Evolutionary conservation across 2,113 vertebrate genomes (phyloP).

Genomic region (Phalacrocorax carbo): DNA sequence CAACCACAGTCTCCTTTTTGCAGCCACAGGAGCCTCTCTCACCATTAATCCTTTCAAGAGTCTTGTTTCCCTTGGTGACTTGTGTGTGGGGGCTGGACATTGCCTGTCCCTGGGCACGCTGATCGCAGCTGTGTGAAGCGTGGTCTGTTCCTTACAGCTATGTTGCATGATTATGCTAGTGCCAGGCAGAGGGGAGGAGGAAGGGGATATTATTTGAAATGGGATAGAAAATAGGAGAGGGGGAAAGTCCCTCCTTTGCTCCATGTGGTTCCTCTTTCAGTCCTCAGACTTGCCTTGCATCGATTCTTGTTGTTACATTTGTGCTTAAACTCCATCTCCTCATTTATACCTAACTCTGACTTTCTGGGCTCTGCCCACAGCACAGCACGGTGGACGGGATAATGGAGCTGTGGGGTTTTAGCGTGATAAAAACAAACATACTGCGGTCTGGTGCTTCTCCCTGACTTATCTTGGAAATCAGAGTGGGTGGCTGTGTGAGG

Average conservation of each 20-base stretch:
- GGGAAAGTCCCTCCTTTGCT: not conserved
- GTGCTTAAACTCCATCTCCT: not conserved
- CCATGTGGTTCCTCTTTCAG: not conserved
- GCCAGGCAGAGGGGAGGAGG: not conserved
- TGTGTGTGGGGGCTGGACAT: not conserved
- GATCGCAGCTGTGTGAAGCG: accelerated
- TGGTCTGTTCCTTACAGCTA: not conserved
- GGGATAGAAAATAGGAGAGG: not conserved
- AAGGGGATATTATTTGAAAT: not conserved
- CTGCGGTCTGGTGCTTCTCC: not conserved
- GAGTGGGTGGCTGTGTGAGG: not conserved
- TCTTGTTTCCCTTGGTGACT: not conserved
- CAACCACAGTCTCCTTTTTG: not conserved
- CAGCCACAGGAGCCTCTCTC: not conserved
- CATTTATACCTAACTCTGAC: not conserved
- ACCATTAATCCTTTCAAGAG: not conserved
- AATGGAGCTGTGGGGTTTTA: not conserved
- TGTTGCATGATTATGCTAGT: not conserved
- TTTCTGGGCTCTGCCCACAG: not conserved
- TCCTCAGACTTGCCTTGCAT: not conserved
- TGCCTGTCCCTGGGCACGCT: not conserved
- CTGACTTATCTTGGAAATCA: accelerated
- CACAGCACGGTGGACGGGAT: not conserved
- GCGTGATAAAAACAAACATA: accelerated
- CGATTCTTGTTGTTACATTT: not conserved